A percentile compares a stretch with the other conserved stretches of the same genome.
phyloP scores from a whole-genome alignment of 2,797 vertebrate species.

The Decapterus maruadsi region DNA sequence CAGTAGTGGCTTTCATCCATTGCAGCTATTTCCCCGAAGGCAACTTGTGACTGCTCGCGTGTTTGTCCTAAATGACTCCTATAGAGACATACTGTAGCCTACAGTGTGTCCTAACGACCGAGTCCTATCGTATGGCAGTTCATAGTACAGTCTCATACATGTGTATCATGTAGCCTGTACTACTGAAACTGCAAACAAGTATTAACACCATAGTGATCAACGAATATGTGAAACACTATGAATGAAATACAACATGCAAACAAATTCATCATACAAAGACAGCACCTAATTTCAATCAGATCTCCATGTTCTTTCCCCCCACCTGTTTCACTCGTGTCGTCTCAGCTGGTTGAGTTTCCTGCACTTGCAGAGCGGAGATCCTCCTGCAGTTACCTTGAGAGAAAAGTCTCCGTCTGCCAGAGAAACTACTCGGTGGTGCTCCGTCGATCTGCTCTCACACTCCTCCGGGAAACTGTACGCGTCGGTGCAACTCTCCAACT shows the following conservation, averaged over 20 bases:
- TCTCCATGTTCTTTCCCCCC: slow-evolving; percentile 8
- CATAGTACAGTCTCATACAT: no score
- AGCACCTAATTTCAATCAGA: neutral
- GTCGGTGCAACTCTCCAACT: slow-evolving; percentile 13
- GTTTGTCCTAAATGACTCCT: no score
- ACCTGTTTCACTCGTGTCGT: slow-evolving; percentile 34
- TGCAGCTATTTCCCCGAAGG: neutral
- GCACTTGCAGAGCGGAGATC: slow-evolving; percentile 1
- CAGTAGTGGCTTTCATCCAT: no score
- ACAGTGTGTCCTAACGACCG: neutral
- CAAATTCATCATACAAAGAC: neutral
- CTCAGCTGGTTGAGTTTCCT: neutral
- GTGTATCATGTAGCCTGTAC: no score
- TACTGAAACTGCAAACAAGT: no score
- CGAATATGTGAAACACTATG: neutral
- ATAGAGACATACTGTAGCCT: no score
- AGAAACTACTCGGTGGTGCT: neutral
- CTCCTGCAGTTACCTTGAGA: neutral
- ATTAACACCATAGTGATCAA: neutral
- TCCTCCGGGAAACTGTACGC: slow-evolving; percentile 20
- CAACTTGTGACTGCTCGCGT: neutral
- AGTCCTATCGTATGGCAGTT: no score
- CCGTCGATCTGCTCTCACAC: neutral
- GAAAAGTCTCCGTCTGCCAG: neutral
- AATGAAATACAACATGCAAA: neutral